Evolutionary conservation across 2,888 invertebrate genomes (phyloP).

Genomic region (Neocrepidodera transversa): DNA sequence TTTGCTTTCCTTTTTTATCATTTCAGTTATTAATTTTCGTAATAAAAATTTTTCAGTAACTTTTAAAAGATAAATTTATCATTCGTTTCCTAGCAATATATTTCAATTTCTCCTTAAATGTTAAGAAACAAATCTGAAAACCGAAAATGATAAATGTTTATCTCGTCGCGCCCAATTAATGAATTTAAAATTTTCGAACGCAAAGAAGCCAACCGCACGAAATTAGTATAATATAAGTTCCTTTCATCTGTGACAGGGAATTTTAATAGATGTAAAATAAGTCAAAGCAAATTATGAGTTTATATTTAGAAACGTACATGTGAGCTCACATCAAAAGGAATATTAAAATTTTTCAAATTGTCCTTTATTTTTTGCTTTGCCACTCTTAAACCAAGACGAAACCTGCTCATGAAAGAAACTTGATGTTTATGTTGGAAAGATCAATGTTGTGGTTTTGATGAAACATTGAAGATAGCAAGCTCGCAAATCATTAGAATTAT

Average conservation of each 20-base stretch:
- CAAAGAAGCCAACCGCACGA: slow-evolving; percentile 10
- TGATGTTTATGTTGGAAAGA: not conserved
- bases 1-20: too few species aligned
- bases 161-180: not conserved
- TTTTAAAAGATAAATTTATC: too few species aligned
- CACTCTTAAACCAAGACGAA: not conserved
- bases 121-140: not conserved
- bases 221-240: slow-evolving; percentile 19
- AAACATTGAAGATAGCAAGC: not conserved
- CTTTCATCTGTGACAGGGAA: slow-evolving; percentile 29
- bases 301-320: slow-evolving; percentile 15
- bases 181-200: not conserved
- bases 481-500: not conserved
- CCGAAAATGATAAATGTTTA: not conserved
- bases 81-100: too few species aligned
- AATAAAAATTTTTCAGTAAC: too few species aligned
- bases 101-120: not conserved
- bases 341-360: slow-evolving; percentile 21
- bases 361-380: slow-evolving; percentile 17
- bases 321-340: slow-evolving; percentile 26
- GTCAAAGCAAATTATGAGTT: slow-evolving; percentile 24
- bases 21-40: too few species aligned
- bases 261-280: slow-evolving; percentile 27
- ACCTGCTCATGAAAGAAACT: not conserved
- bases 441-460: not conserved